Evolutionary conservation across 2,113 vertebrate genomes (phyloP).

Genomic region (Hydropotes inermis): DNA sequence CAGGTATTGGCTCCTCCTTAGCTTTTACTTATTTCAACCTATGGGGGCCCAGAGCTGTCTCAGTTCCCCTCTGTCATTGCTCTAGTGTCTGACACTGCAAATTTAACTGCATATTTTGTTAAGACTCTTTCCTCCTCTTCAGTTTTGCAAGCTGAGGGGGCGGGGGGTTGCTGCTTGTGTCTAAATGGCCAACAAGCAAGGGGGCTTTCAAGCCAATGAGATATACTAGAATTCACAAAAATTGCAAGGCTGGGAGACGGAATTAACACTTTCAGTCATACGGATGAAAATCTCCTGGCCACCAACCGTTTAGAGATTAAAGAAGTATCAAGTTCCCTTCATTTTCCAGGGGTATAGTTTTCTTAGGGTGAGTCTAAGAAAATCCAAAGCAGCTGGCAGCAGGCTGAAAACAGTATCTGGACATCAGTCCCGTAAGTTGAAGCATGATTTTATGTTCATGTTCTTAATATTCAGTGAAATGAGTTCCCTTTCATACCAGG

Average conservation of each 20-base stretch:
- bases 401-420: not conserved
- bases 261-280: not conserved
- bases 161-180: not conserved
- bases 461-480: not conserved
- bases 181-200: not conserved
- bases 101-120: not conserved
- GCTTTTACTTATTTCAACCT: not conserved
- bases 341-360: not conserved
- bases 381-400: not conserved
- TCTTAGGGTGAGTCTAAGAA: not conserved
- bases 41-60: not conserved
- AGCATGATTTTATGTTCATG: not conserved
- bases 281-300: not conserved
- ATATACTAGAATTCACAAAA: not conserved
- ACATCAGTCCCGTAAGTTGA: not conserved
- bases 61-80: too few species aligned
- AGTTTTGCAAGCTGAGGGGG: not conserved
- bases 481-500: not conserved
- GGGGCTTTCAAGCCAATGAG: not conserved
- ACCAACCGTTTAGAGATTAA: not conserved
- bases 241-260: not conserved
- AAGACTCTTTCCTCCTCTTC: not conserved
- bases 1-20: not conserved
- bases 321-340: not conserved
- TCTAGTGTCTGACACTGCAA: not conserved